Conservation (phyloP, 2,797 vertebrate genomes). For the Acrocephalus scirpaceus region DNA sequence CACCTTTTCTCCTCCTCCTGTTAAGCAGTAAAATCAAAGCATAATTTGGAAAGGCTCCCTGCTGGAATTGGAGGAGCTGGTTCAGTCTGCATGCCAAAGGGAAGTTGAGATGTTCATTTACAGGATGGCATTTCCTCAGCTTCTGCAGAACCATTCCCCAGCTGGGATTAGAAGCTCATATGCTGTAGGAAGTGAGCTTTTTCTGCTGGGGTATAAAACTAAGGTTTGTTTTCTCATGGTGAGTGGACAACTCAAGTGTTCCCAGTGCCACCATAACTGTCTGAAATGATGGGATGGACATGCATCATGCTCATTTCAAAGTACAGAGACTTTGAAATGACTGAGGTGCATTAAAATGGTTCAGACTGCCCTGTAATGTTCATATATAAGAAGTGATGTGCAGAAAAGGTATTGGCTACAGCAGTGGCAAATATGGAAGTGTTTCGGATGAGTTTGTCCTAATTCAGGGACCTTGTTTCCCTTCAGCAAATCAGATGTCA, state of each 20-base stretch:
- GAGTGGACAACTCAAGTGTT: background rate
- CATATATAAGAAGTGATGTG: background rate
- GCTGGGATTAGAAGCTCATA: background rate
- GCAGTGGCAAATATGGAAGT: background rate
- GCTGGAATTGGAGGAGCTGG: background rate
- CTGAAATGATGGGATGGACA: background rate
- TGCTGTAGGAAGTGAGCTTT: background rate
- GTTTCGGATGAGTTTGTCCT: background rate
- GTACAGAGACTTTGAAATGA: background rate
- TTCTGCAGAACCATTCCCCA: background rate
- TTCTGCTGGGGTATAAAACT: background rate
- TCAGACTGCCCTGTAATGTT: background rate
- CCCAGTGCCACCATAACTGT: background rate
- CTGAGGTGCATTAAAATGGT: background rate
- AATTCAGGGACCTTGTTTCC: background rate
- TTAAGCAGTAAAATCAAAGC: slow-evolving; percentile 9
- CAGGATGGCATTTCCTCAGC: background rate
- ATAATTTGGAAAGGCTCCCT: background rate
- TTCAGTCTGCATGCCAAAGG: background rate
- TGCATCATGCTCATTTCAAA: background rate
- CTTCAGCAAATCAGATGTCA: background rate
- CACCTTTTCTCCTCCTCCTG: background rate
- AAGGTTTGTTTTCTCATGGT: background rate
- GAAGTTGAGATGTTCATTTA: background rate
- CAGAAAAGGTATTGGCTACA: background rate